These are phyloP conservation scores for Pemphredon lugubris DNA, from an alignment of 2,888 invertebrate species.

Conservation along the genomic window DNA sequence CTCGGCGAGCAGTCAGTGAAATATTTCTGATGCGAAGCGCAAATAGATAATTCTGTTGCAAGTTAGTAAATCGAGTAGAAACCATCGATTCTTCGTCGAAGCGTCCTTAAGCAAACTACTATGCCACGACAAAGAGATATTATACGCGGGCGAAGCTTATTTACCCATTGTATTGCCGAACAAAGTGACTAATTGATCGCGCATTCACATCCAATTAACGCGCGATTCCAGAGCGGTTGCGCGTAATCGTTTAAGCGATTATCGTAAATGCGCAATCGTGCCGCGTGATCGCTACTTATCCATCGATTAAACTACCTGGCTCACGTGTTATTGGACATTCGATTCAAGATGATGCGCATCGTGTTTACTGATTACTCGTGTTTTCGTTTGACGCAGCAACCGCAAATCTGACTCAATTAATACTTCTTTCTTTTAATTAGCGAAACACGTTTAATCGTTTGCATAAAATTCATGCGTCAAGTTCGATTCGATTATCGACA, in stretches of 20 bases:
- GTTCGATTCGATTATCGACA: no score
- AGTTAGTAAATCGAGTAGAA: not conserved
- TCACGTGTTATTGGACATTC: no score
- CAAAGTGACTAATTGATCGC: constrained; percentile 21
- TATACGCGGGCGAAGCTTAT: not conserved
- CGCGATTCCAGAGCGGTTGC: not conserved
- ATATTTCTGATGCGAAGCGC: no score
- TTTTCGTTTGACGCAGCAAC: no score
- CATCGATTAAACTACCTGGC: no score
- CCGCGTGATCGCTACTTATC: constrained; percentile 18
- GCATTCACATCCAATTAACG: constrained; percentile 24
- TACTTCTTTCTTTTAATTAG: no score
- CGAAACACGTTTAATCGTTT: no score
- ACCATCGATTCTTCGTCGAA: not conserved
- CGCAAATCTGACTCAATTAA: no score
- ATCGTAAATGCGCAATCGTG: constrained; percentile 8
- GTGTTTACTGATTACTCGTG: no score
- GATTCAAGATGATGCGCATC: no score
- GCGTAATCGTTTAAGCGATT: constrained; percentile 12
- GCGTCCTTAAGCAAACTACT: not conserved
- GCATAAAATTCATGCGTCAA: no score
- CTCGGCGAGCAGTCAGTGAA: no score
- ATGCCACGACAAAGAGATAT: constrained; percentile 9
- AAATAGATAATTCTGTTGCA: not conserved
- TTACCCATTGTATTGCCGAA: constrained; percentile 5